Evolutionary conservation across 2,113 vertebrate genomes (phyloP).

Genomic region (Tichodroma muraria): DNA sequence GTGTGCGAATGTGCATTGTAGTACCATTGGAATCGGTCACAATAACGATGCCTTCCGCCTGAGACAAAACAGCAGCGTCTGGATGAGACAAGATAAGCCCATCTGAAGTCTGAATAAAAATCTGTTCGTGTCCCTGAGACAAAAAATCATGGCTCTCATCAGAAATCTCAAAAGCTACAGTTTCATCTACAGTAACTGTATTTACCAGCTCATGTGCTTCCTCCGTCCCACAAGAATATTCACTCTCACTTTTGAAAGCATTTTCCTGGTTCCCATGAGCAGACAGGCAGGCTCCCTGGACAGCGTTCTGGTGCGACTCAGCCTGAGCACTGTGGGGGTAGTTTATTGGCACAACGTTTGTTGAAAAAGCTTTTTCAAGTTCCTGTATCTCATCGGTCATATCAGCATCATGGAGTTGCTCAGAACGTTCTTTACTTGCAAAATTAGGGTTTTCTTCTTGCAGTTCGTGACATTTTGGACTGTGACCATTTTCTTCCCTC

Average conservation of each 20-base stretch:
- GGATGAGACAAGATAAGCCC: conserved; percentile 72
- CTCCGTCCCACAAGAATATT: not conserved
- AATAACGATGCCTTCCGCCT: conserved; percentile 69
- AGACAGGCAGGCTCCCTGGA: not conserved
- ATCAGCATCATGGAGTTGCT: conserved; percentile 6
- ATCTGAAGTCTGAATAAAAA: conserved; percentile 77
- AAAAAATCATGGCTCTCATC: conserved; percentile 51
- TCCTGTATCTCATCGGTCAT: conserved; percentile 41
- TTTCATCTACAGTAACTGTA: not conserved
- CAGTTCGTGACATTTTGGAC: not conserved
- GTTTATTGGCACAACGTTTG: not conserved
- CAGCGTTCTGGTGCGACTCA: not conserved
- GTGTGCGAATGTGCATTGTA: conserved; percentile 74
- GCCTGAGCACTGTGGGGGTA: not conserved
- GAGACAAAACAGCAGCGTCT: conserved; percentile 61
- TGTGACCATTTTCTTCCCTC: not conserved
- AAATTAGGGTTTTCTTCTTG: not conserved
- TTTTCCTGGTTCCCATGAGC: not conserved
- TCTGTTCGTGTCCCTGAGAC: conserved; percentile 64
- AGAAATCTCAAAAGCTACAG: conserved; percentile 63
- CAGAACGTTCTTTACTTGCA: not conserved
- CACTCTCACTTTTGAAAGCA: not conserved
- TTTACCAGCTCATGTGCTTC: not conserved
- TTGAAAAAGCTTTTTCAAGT: conserved; percentile 53
- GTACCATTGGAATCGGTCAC: conserved; percentile 71